phyloP scores from a whole-genome alignment of 2,113 vertebrate species.

The Antennarius striatus region DNA sequence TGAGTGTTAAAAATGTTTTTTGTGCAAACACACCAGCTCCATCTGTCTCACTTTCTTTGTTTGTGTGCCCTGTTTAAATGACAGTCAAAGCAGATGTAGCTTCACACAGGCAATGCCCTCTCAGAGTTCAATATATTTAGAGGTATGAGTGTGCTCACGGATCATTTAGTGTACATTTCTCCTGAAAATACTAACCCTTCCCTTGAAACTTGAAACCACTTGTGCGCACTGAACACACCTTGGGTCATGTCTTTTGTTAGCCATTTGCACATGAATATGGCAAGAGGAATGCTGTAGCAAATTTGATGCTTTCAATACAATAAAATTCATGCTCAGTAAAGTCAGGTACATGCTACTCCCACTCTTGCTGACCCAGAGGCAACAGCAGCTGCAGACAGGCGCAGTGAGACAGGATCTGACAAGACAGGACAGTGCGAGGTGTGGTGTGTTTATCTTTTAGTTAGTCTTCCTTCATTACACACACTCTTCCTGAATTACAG shows the following conservation, averaged over 20 bases:
- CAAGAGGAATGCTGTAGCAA: constrained; percentile 4
- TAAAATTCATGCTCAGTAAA: constrained; percentile 3
- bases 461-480: constrained; percentile 69
- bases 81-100: constrained; percentile 14
- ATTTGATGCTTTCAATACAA: neutral
- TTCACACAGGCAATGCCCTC: neutral
- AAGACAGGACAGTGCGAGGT: constrained; percentile 73
- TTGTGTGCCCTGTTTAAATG: constrained; percentile 4
- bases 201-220: constrained; percentile 17
- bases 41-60: constrained; percentile 5
- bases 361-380: constrained; percentile 52
- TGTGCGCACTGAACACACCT: constrained; percentile 35
- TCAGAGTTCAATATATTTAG: neutral
- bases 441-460: constrained; percentile 74
- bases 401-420: constrained; percentile 66
- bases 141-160: constrained; percentile 6
- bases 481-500: constrained; percentile 64
- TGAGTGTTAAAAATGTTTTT: constrained; percentile 50
- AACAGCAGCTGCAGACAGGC: constrained; percentile 38
- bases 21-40: constrained; percentile 45
- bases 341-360: constrained; percentile 25
- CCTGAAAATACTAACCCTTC: constrained; percentile 12
- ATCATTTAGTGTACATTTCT: constrained; percentile 25
- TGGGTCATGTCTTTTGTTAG: constrained; percentile 15
- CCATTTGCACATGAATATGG: constrained; percentile 6